Percentiles rank a stretch among this genome's conserved stretches.
These are phyloP conservation scores for Oryzaephilus surinamensis DNA, from an alignment of 1,140 invertebrate genomes.

Conservation along the genomic window DNA sequence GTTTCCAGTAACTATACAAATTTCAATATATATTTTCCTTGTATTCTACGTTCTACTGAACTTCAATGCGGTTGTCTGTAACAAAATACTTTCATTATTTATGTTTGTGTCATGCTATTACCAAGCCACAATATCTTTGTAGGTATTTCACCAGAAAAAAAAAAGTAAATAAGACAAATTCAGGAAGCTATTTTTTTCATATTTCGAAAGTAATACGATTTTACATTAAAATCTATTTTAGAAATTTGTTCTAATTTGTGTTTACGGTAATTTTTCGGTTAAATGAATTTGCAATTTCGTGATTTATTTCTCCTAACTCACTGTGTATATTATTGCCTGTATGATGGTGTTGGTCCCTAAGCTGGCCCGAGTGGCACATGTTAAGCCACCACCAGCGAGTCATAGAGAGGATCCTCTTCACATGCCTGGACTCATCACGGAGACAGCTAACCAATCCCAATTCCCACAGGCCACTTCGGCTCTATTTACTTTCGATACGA, in stretches of 20 bases:
- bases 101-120: too few species aligned
- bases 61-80: too few species aligned
- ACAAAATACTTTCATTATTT: too few species aligned
- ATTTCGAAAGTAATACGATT: conserved; percentile 2
- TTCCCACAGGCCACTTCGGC: too few species aligned
- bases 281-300: neutral
- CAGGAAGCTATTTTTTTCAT: neutral
- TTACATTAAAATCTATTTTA: conserved; percentile 3
- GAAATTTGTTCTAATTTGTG: neutral
- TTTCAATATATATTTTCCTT: too few species aligned
- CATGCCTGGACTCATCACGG: conserved; percentile 1
- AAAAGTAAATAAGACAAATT: neutral
- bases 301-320: conserved; percentile 18
- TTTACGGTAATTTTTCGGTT: too few species aligned
- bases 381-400: conserved; percentile 36
- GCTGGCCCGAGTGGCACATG: conserved; percentile 34
- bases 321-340: conserved; percentile 19
- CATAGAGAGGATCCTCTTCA: too few species aligned
- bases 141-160: neutral
- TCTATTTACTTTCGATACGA: too few species aligned
- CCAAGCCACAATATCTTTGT: neutral
- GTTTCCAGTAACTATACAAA: too few species aligned
- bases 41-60: too few species aligned
- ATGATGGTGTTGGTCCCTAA: conserved; percentile 14
- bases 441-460: neutral